Conservation (phyloP, 2,113 vertebrate genomes). For the Peromyscus leucopus region DNA sequence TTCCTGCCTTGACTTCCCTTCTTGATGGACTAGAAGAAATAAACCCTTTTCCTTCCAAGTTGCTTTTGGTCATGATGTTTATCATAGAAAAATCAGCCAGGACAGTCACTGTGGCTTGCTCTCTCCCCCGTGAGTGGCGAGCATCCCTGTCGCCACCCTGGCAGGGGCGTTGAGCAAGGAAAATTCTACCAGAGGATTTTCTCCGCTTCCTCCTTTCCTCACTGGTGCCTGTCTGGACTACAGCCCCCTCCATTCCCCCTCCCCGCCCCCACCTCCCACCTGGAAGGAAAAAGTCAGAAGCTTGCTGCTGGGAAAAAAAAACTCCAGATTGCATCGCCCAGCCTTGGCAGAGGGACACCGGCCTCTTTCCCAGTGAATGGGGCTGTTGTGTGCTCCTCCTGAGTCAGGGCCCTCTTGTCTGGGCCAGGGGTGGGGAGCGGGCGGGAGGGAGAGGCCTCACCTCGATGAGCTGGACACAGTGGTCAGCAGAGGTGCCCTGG, state of each 20-base stretch:
- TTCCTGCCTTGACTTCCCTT: not conserved
- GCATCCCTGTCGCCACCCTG: not conserved
- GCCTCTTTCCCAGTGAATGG: conserved; percentile 56
- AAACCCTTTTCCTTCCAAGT: not conserved
- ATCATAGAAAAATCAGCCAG: not conserved
- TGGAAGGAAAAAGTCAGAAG: conserved; percentile 20
- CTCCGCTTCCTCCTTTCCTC: not conserved
- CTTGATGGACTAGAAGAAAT: not conserved
- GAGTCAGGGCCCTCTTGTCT: conserved; percentile 64
- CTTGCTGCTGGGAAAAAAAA: conserved; percentile 33
- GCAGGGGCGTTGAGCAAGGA: not conserved
- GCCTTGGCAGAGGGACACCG: not conserved
- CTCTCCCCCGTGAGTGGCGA: not conserved
- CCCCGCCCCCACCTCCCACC: not conserved
- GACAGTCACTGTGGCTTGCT: not conserved
- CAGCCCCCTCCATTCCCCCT: not conserved
- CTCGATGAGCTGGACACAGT: conserved; percentile 90
- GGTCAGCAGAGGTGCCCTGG: conserved; percentile 77
- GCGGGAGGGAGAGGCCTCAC: conserved; percentile 84
- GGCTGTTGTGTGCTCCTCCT: conserved; percentile 52
- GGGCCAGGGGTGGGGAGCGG: not conserved
- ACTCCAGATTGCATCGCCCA: not conserved
- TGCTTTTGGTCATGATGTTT: not conserved
- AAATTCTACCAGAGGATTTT: not conserved
- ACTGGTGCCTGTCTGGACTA: not conserved